phyloP scores from a whole-genome alignment of 2,113 vertebrate genomes.

The Tapirus terrestris region DNA sequence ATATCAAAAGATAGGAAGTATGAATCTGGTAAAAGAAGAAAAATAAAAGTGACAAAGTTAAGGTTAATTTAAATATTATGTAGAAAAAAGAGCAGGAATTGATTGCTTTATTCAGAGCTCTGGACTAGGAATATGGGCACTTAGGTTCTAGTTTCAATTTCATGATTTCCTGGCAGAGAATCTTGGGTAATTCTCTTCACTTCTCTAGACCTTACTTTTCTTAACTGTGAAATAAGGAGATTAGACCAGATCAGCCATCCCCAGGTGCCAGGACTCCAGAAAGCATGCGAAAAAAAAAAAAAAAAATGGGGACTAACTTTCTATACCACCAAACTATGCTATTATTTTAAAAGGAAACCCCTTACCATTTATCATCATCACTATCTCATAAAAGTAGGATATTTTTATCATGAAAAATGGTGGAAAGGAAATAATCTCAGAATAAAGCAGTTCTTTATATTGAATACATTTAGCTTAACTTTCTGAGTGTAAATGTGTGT shows the following conservation, averaged over 20 bases:
- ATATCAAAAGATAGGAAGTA: constrained; percentile 12
- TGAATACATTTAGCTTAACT: neutral
- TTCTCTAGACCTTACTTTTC: constrained; percentile 33
- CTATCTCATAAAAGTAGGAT: neutral
- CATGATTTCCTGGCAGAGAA: neutral
- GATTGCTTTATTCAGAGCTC: neutral
- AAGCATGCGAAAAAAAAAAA: neutral
- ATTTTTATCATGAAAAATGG: neutral
- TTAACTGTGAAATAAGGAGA: neutral
- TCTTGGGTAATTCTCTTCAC: neutral
- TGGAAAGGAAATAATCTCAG: neutral
- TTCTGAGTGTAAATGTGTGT: neutral
- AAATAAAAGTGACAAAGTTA: constrained; percentile 35
- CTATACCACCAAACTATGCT: neutral
- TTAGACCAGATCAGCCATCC: neutral
- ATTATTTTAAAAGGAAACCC: neutral
- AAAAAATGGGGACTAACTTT: neutral
- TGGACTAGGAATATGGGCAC: neutral
- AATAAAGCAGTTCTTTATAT: neutral
- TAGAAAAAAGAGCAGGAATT: neutral
- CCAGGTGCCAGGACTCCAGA: neutral
- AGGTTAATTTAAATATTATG: constrained; percentile 38
- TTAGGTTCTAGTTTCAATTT: neutral
- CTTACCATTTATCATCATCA: neutral
- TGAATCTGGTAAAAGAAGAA: neutral